Evolutionary conservation across 2,797 vertebrate species (phyloP).

Genomic region (Peromyscus attwateri): DNA sequence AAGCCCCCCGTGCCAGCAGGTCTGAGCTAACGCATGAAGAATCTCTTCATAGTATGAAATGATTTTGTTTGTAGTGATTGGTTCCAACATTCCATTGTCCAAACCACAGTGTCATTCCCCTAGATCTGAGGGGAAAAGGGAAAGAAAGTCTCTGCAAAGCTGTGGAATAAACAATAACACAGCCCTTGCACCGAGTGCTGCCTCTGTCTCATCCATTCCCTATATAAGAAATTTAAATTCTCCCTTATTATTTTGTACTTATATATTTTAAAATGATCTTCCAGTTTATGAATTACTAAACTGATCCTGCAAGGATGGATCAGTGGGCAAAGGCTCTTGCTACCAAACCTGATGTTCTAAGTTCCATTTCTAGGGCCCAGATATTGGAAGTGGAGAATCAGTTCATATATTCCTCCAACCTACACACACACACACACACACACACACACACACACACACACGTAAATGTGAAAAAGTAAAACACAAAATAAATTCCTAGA

Average conservation of each 20-base stretch:
- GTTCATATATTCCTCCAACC: background rate
- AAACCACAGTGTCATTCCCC: background rate
- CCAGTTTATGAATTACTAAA: background rate
- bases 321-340: background rate
- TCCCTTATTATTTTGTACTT: background rate
- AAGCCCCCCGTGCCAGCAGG: background rate
- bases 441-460: background rate
- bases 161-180: background rate
- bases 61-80: background rate
- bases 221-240: background rate
- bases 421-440: background rate
- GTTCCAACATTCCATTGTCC: background rate
- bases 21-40: background rate
- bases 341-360: too few relatives aligned
- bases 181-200: background rate
- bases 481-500: background rate
- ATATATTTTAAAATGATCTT: background rate
- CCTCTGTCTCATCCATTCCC: background rate
- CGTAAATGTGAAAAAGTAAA: background rate
- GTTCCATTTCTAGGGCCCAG: background rate
- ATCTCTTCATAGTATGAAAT: background rate
- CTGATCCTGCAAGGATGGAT: background rate
- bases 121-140: background rate
- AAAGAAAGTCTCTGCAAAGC: background rate
- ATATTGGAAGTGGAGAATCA: background rate